Conservation (phyloP, 2,797 vertebrate genomes). For the Phrynocephalus forsythii region DNA sequence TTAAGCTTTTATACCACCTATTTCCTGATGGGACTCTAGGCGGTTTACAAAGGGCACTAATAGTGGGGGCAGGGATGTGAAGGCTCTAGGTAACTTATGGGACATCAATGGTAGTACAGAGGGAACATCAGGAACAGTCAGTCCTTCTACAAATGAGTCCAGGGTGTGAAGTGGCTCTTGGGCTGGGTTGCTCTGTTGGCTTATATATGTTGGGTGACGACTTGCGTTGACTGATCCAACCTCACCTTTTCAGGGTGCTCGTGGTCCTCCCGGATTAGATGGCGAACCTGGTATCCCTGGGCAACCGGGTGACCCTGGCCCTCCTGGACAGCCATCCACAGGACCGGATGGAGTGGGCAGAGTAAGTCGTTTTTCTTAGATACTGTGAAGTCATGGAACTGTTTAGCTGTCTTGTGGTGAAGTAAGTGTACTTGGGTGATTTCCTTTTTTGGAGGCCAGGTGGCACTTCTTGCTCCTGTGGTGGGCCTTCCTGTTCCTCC, state of each 20-base stretch:
- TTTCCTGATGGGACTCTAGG: too few relatives aligned
- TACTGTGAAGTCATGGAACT: background rate
- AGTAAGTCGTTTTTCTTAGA: constrained; percentile 71
- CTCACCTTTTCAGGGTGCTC: constrained; percentile 83
- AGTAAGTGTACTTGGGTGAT: background rate
- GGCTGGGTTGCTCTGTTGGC: background rate
- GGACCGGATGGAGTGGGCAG: constrained; percentile 85
- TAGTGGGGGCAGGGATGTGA: background rate
- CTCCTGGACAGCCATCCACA: constrained; percentile 88
- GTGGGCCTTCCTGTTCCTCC: background rate
- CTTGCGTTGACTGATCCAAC: constrained; percentile 6
- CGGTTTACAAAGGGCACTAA: background rate
- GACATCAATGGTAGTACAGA: background rate
- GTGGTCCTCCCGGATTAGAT: constrained; percentile 89
- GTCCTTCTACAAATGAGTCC: background rate
- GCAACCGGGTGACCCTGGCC: constrained; percentile 92
- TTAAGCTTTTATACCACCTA: too few relatives aligned
- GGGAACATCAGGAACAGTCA: background rate
- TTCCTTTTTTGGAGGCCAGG: too few relatives aligned
- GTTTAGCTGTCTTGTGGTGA: background rate
- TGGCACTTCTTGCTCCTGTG: background rate
- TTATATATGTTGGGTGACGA: background rate
- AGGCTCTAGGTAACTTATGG: background rate
- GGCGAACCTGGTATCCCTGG: constrained; percentile 97
- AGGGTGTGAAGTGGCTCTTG: background rate